A percentile compares a stretch with the other conserved stretches of the same genome.
These are phyloP conservation scores for Hemiscyllium ocellatum DNA, from an alignment of 2,113 vertebrate genomes.

Conservation along the genomic window DNA sequence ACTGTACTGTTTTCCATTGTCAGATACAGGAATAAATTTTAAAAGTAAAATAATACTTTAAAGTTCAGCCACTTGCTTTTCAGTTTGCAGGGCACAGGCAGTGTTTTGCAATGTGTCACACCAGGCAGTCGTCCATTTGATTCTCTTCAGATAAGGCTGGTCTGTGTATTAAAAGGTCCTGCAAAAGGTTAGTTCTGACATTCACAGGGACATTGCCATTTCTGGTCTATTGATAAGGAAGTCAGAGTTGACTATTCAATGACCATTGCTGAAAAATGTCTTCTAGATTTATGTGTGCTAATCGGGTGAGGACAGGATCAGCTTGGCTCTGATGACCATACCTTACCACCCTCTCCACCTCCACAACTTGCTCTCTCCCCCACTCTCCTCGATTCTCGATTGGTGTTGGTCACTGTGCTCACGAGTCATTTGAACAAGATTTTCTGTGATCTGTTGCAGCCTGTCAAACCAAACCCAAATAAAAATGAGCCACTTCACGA, in stretches of 20 bases:
- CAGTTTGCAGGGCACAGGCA: neutral
- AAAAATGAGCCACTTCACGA: neutral
- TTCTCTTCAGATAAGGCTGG: neutral
- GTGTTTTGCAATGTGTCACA: neutral
- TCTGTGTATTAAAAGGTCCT: neutral
- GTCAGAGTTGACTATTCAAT: neutral
- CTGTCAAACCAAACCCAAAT: neutral
- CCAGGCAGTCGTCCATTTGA: neutral
- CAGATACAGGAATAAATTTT: conserved; percentile 10
- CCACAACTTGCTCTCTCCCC: neutral
- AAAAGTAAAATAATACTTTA: conserved; percentile 22
- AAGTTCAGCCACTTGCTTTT: neutral
- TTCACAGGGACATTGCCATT: neutral
- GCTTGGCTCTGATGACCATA: neutral
- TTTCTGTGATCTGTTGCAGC: neutral
- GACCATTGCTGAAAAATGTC: neutral
- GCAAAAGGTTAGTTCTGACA: neutral
- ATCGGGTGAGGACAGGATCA: neutral
- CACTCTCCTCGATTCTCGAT: neutral
- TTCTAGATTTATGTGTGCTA: neutral
- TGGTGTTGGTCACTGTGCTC: neutral
- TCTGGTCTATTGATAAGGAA: neutral
- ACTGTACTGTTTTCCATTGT: neutral
- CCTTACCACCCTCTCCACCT: neutral
- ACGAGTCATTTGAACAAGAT: neutral